phyloP scores from a whole-genome alignment of 2,797 vertebrate species.

The Hippopotamyrus pictus region DNA sequence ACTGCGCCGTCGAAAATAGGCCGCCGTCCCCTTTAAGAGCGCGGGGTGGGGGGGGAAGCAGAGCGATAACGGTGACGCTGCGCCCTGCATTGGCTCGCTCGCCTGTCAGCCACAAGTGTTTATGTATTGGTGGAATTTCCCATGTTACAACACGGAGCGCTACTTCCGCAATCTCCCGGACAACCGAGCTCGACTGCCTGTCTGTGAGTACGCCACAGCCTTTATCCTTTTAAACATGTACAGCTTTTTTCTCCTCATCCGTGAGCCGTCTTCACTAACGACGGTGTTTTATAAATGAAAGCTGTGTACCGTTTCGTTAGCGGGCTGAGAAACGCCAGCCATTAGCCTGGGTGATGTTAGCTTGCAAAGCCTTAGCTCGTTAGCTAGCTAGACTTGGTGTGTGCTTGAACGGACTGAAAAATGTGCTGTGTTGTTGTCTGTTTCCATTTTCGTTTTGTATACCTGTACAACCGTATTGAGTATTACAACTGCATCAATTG shows the following conservation, averaged over 20 bases:
- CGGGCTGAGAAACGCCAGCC: not conserved
- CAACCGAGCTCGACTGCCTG: slow-evolving; percentile 41
- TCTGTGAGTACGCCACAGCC: slow-evolving; percentile 46
- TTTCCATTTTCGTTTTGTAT: not conserved
- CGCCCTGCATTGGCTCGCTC: slow-evolving; percentile 41
- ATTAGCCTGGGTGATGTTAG: not conserved
- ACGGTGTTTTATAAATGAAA: not conserved
- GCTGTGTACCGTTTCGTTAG: not conserved
- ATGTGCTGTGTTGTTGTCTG: not conserved
- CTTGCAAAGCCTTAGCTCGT: not conserved
- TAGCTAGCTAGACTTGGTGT: not conserved
- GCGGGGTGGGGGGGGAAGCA: not conserved
- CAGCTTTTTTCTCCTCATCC: too few relatives aligned
- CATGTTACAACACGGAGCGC: slow-evolving; percentile 61
- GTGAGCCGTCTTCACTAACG: not conserved
- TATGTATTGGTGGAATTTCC: slow-evolving; percentile 76
- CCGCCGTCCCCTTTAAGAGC: not conserved
- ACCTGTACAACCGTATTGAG: not conserved
- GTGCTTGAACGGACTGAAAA: not conserved
- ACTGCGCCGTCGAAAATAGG: not conserved
- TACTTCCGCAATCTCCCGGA: slow-evolving; percentile 67
- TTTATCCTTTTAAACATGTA: not conserved
- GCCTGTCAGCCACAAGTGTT: slow-evolving; percentile 59
- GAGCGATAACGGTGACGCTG: not conserved
- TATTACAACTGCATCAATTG: not conserved